These are phyloP conservation scores for Vimba vimba DNA, from an alignment of 2,113 vertebrate species.

Conservation along the genomic window DNA sequence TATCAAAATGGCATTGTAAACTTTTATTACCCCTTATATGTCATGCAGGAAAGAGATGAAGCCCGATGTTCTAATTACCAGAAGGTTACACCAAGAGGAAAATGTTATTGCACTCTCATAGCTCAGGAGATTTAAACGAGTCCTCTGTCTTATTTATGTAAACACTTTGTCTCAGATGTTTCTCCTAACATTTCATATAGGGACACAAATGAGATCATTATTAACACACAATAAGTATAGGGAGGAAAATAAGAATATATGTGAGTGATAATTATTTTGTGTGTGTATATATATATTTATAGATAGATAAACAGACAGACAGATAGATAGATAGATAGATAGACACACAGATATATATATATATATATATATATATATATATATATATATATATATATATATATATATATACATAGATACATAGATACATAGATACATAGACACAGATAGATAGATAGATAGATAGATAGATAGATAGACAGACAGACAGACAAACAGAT, in stretches of 20 bases:
- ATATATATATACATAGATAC: too few species aligned
- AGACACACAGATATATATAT: too few species aligned
- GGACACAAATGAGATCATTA: background rate
- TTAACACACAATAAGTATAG: background rate
- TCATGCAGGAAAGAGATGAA: background rate
- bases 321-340: too few species aligned
- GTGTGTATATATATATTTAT: too few species aligned
- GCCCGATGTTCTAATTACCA: background rate
- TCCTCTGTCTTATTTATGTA: background rate
- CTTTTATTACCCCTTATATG: slow-evolving; percentile 23
- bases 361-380: too few species aligned
- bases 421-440: too few species aligned
- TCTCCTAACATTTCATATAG: background rate
- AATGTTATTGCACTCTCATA: background rate
- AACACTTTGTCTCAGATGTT: background rate
- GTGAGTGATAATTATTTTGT: background rate
- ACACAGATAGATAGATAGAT: too few species aligned
- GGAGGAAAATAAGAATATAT: background rate
- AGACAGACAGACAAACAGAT: too few species aligned
- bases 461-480: too few species aligned
- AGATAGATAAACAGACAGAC: too few species aligned
- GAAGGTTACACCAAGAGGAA: background rate
- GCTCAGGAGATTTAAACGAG: background rate
- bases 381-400: too few species aligned
- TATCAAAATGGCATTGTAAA: slow-evolving; percentile 13